Evolutionary conservation across 2,797 vertebrate species (phyloP).

Genomic region (Leucoraja ocellata): DNA sequence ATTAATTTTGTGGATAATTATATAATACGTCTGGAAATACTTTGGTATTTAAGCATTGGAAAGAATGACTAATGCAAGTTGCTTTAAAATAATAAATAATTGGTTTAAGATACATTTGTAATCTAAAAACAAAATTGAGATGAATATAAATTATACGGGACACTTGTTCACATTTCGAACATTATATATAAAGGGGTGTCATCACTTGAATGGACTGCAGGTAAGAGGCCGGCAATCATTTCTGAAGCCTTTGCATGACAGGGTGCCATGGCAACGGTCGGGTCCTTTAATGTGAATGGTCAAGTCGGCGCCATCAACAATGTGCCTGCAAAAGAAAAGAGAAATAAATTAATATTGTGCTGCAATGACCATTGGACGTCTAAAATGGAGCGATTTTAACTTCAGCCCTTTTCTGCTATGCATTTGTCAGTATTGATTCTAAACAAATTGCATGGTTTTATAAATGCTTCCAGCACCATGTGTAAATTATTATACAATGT

Average conservation of each 20-base stretch:
- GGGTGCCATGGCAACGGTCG: not conserved
- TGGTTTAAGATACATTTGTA: not conserved
- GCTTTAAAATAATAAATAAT: not conserved
- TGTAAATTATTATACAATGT: not conserved
- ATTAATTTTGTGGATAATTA: not conserved
- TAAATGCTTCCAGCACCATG: not conserved
- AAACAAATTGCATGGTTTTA: not conserved
- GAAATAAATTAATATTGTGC: not conserved
- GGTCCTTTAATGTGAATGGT: not conserved
- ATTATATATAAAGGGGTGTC: not conserved
- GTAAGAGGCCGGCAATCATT: not conserved
- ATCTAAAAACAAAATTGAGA: not conserved
- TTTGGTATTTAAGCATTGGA: not conserved
- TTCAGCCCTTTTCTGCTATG: not conserved
- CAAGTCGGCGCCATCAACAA: not conserved
- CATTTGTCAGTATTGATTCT: not conserved
- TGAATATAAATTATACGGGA: not conserved
- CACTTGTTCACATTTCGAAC: not conserved
- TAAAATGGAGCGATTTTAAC: not conserved
- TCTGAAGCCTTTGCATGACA: not conserved
- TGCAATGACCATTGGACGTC: not conserved
- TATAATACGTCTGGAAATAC: not conserved
- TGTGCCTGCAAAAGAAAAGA: not conserved
- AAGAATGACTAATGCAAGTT: not conserved
- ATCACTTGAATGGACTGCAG: not conserved